Base-by-base conservation (phyloP, 2,888 invertebrate species). In the Amphiduros pacificus region DNA sequence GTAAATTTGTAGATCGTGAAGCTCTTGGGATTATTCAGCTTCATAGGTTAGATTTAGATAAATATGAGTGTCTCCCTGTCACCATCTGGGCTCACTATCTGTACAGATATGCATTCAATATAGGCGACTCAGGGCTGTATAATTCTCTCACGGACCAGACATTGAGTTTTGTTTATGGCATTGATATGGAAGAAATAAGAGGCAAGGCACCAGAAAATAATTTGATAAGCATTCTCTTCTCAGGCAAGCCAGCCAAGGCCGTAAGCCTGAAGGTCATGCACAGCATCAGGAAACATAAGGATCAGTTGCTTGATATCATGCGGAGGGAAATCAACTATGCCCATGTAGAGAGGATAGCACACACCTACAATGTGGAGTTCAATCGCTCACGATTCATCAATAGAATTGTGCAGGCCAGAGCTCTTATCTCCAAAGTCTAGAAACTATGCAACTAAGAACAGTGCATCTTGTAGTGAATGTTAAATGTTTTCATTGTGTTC, bases 81-180 rank as follows among this genome's bases (percentile, higher is more conserved):
- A 44, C 55, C 29, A 36, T 63, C 26, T 63, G 63, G 63, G n/a
- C 36, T 2, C 63, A 63, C 26, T 63, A 52, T 36, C 26, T 60
- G 41, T 63, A 28, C 53, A 27, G 63, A 6, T 63, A 52, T 49
- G 51, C 53, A 6, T 27, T 63, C 4, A 63, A 63, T 44, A 29
- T 63, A 22, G 63, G 63, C 6, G 63, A 63, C 36, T 63, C 63
- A 1, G 63, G 63, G 2, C 36, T 63, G 41, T 63, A 60, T 24
- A 63, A 63, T 27, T 51, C 56, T 6, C 32, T 63, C 31, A 61
- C 63, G 5, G 63, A 63, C 36, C 24, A 31, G 2, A 36, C 50
- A 32, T 41, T 60, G 22, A 27, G 41, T 11, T 60, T 61, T 41
- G 31, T 63, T 2, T 60, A 60, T 32, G 63, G 63, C 20, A 61